These are phyloP conservation scores for Euura saliciscinereae DNA, from an alignment of 1,140 invertebrate genomes.

Conservation along the genomic window DNA sequence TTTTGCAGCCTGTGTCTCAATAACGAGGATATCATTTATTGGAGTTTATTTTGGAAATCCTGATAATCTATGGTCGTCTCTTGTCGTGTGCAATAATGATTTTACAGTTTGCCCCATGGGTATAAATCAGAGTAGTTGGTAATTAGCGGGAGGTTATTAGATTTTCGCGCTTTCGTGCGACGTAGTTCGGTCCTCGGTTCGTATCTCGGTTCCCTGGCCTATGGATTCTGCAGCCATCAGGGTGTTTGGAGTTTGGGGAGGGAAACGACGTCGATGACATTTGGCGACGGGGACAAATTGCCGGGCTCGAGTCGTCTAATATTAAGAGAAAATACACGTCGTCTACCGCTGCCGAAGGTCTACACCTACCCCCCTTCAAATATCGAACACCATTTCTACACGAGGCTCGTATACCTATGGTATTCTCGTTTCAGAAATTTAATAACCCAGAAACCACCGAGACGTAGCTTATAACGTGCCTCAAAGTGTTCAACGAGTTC, in stretches of 20 bases:
- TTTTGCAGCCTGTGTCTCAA: too few species aligned
- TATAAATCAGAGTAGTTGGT: not conserved
- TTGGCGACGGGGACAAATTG: not conserved
- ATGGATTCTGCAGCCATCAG: not conserved
- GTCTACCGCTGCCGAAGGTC: not conserved
- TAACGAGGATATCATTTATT: too few species aligned
- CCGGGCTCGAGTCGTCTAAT: not conserved
- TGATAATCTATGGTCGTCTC: too few species aligned
- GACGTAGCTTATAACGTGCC: too few species aligned
- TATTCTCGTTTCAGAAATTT: not conserved
- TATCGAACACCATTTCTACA: not conserved
- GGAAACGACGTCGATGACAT: not conserved
- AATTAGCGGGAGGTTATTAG: slow-evolving; percentile 5
- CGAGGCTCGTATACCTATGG: not conserved
- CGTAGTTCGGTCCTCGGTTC: not conserved
- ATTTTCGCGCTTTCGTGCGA: slow-evolving; percentile 3
- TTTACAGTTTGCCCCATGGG: not conserved
- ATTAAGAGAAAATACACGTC: not conserved
- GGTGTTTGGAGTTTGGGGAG: too few species aligned
- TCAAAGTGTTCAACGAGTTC: too few species aligned
- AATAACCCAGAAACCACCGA: not conserved
- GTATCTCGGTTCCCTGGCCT: not conserved
- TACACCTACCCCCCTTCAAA: not conserved
- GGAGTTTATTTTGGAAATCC: too few species aligned
- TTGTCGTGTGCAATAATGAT: too few species aligned